These are phyloP conservation scores for Ptychadena robeensis DNA, from an alignment of 2,797 vertebrate species.

Conservation along the genomic window DNA sequence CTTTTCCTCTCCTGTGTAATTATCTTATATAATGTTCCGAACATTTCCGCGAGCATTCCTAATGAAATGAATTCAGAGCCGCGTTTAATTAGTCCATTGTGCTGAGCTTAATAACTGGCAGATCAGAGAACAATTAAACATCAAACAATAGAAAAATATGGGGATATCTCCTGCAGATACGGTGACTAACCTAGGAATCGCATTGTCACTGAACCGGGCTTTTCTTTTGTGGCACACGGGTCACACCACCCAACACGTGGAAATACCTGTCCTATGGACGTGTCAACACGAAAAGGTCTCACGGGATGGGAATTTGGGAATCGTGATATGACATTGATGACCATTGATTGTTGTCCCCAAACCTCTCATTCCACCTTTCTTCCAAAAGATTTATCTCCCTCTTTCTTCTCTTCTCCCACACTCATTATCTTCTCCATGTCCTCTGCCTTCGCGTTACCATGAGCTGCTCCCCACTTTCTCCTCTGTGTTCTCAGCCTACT, in stretches of 20 bases:
- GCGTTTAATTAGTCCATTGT: not conserved
- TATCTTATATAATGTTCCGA: not conserved
- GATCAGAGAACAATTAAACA: not conserved
- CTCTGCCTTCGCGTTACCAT: too few relatives aligned
- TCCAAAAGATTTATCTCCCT: too few relatives aligned
- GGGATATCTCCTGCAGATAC: not conserved
- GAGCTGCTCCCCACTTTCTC: too few relatives aligned
- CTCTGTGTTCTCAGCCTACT: too few relatives aligned
- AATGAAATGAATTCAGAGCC: not conserved
- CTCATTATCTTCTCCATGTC: too few relatives aligned
- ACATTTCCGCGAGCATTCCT: not conserved
- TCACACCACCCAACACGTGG: not conserved
- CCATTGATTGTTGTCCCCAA: too few relatives aligned
- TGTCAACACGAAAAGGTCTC: not conserved
- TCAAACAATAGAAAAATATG: not conserved
- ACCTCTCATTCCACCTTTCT: too few relatives aligned
- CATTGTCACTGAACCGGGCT: not conserved
- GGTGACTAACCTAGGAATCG: not conserved
- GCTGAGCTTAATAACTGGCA: not conserved
- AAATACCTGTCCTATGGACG: not conserved
- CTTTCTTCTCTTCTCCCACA: too few relatives aligned
- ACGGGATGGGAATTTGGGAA: not conserved
- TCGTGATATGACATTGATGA: too few relatives aligned
- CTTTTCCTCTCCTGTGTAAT: not conserved
- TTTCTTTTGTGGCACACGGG: not conserved